Base-by-base conservation (phyloP, 1,140 invertebrate genomes). In the Ostrea edulis region DNA sequence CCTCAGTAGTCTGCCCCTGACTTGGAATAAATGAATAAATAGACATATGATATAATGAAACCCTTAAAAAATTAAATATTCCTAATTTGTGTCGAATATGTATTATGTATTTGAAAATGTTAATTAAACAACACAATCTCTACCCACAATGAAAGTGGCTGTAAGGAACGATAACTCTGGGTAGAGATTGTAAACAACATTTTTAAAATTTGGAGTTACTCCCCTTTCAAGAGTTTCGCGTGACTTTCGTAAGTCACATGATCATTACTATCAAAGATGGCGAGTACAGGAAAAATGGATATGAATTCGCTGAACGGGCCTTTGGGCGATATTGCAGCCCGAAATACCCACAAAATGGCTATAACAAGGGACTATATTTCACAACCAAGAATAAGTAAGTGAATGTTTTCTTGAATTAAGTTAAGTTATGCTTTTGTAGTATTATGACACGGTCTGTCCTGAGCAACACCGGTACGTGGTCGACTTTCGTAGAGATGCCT, bases 361-460 rank as follows among this genome's bases (percentile, higher is more conserved):
- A 97, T 99, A 82, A 97, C 97, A 87, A 96, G 99, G 93, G 98
- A 99, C 96, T 99, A 99, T 95, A 97, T 99, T 93, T 98, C 98
- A 82, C 98, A 99, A 94, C 99, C 99, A 82, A 97, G 98, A 94
- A 96, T 99, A 90, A 98, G 98, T 99, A 97, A 98, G 98, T 98
- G 95, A 58, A 83, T 17, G 51, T 83, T 83, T 83, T 83, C 9
- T n/a, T 88, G 71, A 81, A 25, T 88, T 55, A 12, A 84, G 25
- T 14, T 84, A 62, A 7, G 82, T 51, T 83, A 17, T 88, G n/a
- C 25, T 25, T 53, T 20, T 11, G 2, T 52, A 5, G 12, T 44
- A 22, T 35, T 35, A 35, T 12, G 55, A 20, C 82, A n/a, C 82
- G 17, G 25, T 55, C 9, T 77, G 29, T 77, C 68, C 68, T 25